These are phyloP conservation scores for Operophtera brumata DNA, from an alignment of 2,888 invertebrate species.

Conservation along the genomic window DNA sequence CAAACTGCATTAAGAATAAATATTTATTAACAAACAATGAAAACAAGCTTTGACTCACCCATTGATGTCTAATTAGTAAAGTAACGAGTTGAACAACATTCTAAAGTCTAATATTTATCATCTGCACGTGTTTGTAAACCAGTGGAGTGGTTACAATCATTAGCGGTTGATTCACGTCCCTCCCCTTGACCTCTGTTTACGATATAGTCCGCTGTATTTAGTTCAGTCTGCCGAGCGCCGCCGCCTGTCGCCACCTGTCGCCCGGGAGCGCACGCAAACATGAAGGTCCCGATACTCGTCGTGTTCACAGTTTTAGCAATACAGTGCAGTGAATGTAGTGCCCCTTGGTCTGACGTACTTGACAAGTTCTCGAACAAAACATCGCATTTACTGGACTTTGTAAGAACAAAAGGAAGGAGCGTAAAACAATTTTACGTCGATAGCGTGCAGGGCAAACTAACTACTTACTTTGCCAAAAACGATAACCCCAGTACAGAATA, in stretches of 20 bases:
- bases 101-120: conserved; percentile 31
- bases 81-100: too few species aligned
- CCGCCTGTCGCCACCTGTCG: too few species aligned
- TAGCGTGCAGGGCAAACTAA: conserved; percentile 58
- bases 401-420: conserved; percentile 57
- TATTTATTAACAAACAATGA: too few species aligned
- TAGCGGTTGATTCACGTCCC: conserved; percentile 41
- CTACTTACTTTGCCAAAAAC: conserved; percentile 48
- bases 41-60: too few species aligned
- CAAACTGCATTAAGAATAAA: too few species aligned
- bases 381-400: conserved; percentile 54
- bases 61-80: too few species aligned
- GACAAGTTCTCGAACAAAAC: conserved; percentile 61
- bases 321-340: conserved; percentile 47
- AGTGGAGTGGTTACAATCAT: conserved; percentile 3
- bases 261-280: conserved; percentile 37
- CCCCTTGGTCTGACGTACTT: conserved; percentile 60
- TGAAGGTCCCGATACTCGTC: conserved; percentile 52
- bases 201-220: conserved; percentile 42
- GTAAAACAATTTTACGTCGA: conserved; percentile 57
- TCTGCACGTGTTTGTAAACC: conserved; percentile 25
- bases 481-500: conserved; percentile 21
- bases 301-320: conserved; percentile 50
- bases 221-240: conserved; percentile 44
- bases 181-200: conserved; percentile 61